Conservation (phyloP, 2,113 vertebrate genomes). For the Neomonachus schauinslandi region DNA sequence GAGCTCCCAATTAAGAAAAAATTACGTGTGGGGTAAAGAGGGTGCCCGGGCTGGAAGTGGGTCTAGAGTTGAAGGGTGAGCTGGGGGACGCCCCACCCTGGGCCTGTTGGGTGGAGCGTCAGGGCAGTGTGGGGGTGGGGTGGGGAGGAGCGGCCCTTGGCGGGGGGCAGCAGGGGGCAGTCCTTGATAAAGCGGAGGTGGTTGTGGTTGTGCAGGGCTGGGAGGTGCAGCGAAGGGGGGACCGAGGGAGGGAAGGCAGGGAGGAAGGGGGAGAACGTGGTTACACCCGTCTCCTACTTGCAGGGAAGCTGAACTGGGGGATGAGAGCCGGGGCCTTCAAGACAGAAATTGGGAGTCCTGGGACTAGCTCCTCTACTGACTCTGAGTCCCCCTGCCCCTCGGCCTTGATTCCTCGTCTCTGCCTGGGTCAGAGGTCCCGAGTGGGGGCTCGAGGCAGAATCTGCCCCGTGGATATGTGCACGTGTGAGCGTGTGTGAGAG, state of each 20-base stretch:
- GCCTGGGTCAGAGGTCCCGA: not conserved
- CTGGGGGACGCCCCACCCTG: not conserved
- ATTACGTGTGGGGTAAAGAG: conserved; percentile 36
- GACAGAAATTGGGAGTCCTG: not conserved
- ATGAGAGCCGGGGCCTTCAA: not conserved
- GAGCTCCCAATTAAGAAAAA: conserved; percentile 84
- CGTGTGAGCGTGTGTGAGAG: rapidly evolving
- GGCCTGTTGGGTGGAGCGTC: not conserved
- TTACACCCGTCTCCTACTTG: not conserved
- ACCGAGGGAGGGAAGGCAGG: not conserved
- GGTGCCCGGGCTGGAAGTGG: conserved; percentile 32
- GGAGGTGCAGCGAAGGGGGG: not conserved
- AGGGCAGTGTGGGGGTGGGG: no score
- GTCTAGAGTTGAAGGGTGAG: not conserved
- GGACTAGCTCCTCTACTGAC: no score
- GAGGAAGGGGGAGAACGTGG: not conserved
- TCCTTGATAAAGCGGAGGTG: not conserved
- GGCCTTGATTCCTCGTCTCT: not conserved
- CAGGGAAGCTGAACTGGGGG: not conserved
- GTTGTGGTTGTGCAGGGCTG: not conserved
- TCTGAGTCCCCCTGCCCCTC: not conserved
- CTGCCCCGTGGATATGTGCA: not conserved
- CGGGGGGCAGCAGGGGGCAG: rapidly evolving
- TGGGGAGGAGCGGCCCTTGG: not conserved
- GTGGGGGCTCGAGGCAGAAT: not conserved